phyloP scores from a whole-genome alignment of 2,888 invertebrate genomes.

The Agriopis marginaria region DNA sequence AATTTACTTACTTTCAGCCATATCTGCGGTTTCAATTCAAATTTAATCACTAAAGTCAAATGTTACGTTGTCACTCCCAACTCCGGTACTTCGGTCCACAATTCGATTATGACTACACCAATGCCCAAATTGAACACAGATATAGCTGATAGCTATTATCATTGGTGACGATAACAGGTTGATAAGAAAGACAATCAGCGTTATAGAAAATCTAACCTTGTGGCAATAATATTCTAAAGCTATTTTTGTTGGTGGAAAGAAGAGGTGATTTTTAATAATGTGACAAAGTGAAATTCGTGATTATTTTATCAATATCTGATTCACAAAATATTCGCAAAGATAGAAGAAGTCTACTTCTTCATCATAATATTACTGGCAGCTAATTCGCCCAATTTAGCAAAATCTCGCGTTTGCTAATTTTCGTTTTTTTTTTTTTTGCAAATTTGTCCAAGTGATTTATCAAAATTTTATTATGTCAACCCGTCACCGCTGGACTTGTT shows the following conservation, averaged over 20 bases:
- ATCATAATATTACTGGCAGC: too few species aligned
- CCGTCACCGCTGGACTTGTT: too few species aligned
- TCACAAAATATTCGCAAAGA: too few species aligned
- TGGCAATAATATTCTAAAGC: background rate
- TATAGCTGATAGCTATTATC: conserved; percentile 15
- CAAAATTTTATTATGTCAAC: too few species aligned
- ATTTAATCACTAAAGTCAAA: background rate
- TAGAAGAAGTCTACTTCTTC: too few species aligned
- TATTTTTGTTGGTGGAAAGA: background rate
- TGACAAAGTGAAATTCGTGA: too few species aligned
- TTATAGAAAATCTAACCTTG: conserved; percentile 1
- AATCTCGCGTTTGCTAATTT: too few species aligned
- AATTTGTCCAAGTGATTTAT: too few species aligned
- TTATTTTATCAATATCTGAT: too few species aligned
- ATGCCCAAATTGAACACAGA: conserved; percentile 13
- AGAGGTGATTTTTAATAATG: too few species aligned
- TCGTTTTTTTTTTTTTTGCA: too few species aligned
- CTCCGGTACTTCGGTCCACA: background rate
- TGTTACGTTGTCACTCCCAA: background rate
- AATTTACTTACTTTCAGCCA: conserved; percentile 26
- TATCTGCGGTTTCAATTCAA: background rate
- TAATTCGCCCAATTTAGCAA: too few species aligned
- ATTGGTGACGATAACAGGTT: conserved; percentile 2
- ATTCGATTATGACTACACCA: background rate
- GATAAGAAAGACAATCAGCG: conserved; percentile 11